phyloP scores from a whole-genome alignment of 2,888 invertebrate genomes.

The Lochmaea crataegi region DNA sequence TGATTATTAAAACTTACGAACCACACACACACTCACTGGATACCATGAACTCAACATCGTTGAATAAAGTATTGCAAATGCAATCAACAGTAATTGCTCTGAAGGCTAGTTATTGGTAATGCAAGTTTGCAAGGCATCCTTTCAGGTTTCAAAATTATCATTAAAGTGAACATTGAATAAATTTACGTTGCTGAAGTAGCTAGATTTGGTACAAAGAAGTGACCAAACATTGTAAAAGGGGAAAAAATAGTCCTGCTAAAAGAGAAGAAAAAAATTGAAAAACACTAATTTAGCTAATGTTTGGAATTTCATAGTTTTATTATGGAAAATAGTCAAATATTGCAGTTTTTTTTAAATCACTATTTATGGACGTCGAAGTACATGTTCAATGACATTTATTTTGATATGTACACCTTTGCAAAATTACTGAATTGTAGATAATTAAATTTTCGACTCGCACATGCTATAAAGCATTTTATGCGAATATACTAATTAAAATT shows the following conservation, averaged over 20 bases:
- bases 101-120: neutral
- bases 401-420: neutral
- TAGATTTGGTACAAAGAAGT: too few species aligned
- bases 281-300: too few species aligned
- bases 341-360: too few species aligned
- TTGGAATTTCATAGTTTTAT: too few species aligned
- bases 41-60: neutral
- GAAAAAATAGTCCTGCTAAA: too few species aligned
- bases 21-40: constrained; percentile 1
- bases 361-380: too few species aligned
- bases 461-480: constrained; percentile 5
- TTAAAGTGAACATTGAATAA: too few species aligned
- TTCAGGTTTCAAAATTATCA: neutral
- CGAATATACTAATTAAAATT: constrained; percentile 10
- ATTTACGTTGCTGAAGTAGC: too few species aligned
- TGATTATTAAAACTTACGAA: constrained; percentile 18
- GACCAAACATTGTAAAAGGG: too few species aligned
- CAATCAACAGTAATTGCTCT: neutral
- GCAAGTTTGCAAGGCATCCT: neutral
- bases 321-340: too few species aligned
- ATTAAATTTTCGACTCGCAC: neutral
- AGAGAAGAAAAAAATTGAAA: too few species aligned
- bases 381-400: too few species aligned
- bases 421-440: neutral
- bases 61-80: constrained; percentile 11